These are phyloP conservation scores for Ginglymostoma cirratum DNA, from an alignment of 2,113 vertebrate genomes.

Conservation along the genomic window DNA sequence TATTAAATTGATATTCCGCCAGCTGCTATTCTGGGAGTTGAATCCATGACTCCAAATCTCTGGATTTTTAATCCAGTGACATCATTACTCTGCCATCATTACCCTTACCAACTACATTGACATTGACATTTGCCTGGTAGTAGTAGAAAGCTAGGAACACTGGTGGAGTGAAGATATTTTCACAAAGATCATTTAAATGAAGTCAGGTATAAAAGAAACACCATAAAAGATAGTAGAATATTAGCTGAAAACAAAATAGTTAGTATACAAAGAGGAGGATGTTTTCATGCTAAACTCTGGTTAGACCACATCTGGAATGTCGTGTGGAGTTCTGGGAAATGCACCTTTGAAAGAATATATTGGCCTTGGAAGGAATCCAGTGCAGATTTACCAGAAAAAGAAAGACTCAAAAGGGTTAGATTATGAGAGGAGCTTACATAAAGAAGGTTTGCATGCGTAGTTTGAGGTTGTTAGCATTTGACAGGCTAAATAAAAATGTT, in stretches of 20 bases:
- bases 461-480: neutral
- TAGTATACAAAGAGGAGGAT: neutral
- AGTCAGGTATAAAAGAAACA: neutral
- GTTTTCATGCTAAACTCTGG: neutral
- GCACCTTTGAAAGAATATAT: neutral
- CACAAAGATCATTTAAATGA: neutral
- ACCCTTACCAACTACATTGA: neutral
- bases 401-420: neutral
- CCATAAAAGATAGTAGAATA: neutral
- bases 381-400: neutral
- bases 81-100: too few relatives aligned
- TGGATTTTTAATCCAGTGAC: too few relatives aligned
- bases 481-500: neutral
- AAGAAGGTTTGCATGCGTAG: neutral
- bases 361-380: neutral
- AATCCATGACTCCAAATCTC: too few relatives aligned
- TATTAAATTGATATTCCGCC: too few relatives aligned
- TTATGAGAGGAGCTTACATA: neutral
- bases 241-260: neutral
- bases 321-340: neutral
- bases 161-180: neutral
- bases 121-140: neutral
- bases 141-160: neutral
- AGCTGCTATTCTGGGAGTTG: too few relatives aligned
- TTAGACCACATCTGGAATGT: neutral